These are phyloP conservation scores for Aphelenchoides bicaudatus DNA, from an alignment of 2,888 invertebrate species.

Conservation along the genomic window DNA sequence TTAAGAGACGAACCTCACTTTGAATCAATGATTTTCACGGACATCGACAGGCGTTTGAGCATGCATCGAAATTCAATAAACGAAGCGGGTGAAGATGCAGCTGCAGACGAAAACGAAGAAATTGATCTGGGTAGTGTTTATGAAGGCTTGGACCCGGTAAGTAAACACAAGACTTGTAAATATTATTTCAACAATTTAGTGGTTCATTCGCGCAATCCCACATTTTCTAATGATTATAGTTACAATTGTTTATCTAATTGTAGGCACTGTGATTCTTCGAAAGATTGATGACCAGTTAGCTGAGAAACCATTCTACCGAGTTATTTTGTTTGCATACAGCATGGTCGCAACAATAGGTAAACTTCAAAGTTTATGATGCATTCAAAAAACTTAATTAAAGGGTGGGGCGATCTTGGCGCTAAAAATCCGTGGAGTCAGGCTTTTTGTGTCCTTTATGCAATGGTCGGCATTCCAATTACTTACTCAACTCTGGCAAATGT, in stretches of 20 bases:
- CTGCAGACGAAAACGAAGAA: slow-evolving; percentile 15
- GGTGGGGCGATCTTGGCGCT: not conserved
- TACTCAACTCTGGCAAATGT: slow-evolving; percentile 13
- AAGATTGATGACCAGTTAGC: slow-evolving; percentile 29
- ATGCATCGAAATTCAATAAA: slow-evolving; percentile 2
- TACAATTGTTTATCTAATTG: slow-evolving; percentile 23
- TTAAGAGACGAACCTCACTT: too few relatives aligned
- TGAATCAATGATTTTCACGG: slow-evolving; percentile 36
- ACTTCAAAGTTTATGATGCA: not conserved
- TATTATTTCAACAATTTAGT: not conserved
- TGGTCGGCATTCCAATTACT: not conserved
- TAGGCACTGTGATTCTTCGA: slow-evolving; percentile 27
- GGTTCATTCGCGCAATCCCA: slow-evolving; percentile 22
- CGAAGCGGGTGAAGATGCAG: slow-evolving; percentile 14
- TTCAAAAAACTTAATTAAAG: not conserved
- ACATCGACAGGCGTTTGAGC: slow-evolving; percentile 8
- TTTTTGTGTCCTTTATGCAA: slow-evolving; percentile 2
- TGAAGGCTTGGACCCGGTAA: slow-evolving; percentile 13
- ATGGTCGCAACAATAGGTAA: slow-evolving; percentile 30
- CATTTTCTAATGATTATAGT: slow-evolving; percentile 25
- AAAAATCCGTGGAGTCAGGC: not conserved
- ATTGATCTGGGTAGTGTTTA: slow-evolving; percentile 2
- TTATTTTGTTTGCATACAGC: slow-evolving; percentile 30
- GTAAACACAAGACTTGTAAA: not conserved
- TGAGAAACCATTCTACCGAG: slow-evolving; percentile 23